These are phyloP conservation scores for Ibidorhyncha struthersii DNA, from an alignment of 2,113 vertebrate genomes.

Conservation along the genomic window DNA sequence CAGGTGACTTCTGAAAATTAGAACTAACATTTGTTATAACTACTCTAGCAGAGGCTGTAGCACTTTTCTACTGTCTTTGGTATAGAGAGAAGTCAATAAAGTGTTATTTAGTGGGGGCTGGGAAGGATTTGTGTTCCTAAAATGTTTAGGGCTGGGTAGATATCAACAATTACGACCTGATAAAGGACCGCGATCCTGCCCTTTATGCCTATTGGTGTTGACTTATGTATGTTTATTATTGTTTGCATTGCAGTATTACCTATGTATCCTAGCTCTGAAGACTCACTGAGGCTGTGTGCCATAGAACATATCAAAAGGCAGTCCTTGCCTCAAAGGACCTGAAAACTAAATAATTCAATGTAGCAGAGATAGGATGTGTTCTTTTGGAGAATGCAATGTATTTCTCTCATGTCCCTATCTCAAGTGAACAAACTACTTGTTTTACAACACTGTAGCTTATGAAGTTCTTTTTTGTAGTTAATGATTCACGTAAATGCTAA, in stretches of 20 bases:
- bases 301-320: background rate
- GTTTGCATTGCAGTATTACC: background rate
- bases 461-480: background rate
- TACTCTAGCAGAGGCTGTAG: background rate
- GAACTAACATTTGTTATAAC: background rate
- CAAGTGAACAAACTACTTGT: background rate
- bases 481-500: background rate
- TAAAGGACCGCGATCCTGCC: background rate
- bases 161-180: background rate
- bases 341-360: background rate
- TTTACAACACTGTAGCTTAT: background rate
- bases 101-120: background rate
- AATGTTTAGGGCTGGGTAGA: background rate
- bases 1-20: background rate
- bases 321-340: background rate
- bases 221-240: background rate
- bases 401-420: background rate
- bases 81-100: background rate
- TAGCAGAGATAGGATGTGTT: background rate
- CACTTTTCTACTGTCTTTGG: accelerated
- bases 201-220: background rate
- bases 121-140: background rate
- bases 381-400: background rate
- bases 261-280: background rate
- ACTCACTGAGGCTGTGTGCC: background rate